Base-by-base conservation (phyloP, 2,797 vertebrate genomes). In the Scolopax bukidnonensis region DNA sequence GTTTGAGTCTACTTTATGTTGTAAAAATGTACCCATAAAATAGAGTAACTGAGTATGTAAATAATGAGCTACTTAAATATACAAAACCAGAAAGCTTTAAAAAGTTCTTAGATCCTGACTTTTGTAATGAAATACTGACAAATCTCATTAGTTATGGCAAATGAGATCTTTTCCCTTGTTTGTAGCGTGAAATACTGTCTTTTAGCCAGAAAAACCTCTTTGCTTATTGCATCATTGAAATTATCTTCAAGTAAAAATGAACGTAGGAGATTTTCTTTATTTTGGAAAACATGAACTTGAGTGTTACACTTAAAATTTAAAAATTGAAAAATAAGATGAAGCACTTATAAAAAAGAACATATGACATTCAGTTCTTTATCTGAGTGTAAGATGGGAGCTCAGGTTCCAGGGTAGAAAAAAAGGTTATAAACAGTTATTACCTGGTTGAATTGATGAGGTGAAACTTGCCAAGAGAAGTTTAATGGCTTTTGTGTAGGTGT, bases 121-220 rank as follows among this genome's bases (percentile, higher is more conserved):
- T 93, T 89, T 89, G 23, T 87, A 89, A 89, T 87, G 67, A 94
- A 80, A 71, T 68, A 33, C 60, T 60, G 85, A 36, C 79, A 85
- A 82, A 87, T 94, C 81, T 93, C 17, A 4, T 95, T 95, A 85
- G 75, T 85, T 91, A 54, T 61, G 60, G 78, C 81, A 90, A 69
- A 93, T 85, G 68, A 94, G 64, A 71, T 94, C 15, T 84, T 73
- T 80, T 89, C 15, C 57, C 53, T 82, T 59, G 57, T 89, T 90
- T 85, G 67, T 38, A 91, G 67, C 1, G 0, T 89, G 75, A 96
- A 95, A 82, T 95, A 74, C 2, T 88, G 23, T 87, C 53, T 87
- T 89, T 89, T 71, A 93, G 45, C 68, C 74, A 78, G 75, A 56
- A 84, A 71, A 92, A 51, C 6, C 21, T 64, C 25, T 59, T 59